Conservation (phyloP, 2,113 vertebrate genomes). For the Chaenogobius annularis region DNA sequence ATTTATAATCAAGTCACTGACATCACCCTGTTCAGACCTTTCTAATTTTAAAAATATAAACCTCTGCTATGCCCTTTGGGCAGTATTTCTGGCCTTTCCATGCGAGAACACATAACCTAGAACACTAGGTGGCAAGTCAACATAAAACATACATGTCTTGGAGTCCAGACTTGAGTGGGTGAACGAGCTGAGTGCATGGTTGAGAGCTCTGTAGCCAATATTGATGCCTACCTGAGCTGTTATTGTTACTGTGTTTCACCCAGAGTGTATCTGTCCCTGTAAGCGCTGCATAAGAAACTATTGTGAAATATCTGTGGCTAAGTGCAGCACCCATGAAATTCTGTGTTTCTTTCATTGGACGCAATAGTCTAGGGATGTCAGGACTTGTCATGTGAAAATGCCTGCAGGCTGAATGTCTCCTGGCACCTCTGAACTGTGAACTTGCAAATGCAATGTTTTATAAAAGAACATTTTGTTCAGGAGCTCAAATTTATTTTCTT, state of each 20-base stretch:
- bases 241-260: constrained; percentile 60
- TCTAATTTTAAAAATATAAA: constrained; percentile 24
- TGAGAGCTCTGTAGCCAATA: constrained; percentile 30
- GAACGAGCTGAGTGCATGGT: constrained; percentile 15
- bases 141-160: constrained; percentile 50
- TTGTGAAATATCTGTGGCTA: constrained; percentile 26
- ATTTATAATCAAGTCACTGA: constrained; percentile 49
- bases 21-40: constrained; percentile 48
- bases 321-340: neutral
- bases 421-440: constrained; percentile 3
- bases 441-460: neutral
- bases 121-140: constrained; percentile 38
- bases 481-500: neutral
- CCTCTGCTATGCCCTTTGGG: constrained; percentile 1
- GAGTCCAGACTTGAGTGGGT: constrained; percentile 29
- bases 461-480: neutral
- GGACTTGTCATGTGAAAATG: constrained; percentile 1
- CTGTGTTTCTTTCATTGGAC: neutral
- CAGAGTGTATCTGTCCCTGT: constrained; percentile 45
- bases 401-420: neutral
- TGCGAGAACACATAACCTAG: constrained; percentile 40
- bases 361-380: neutral
- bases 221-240: constrained; percentile 33
- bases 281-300: constrained; percentile 32
- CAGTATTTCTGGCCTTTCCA: constrained; percentile 35